Base-by-base conservation (phyloP, 2,113 vertebrate genomes). In the Oryzias woworae region DNA sequence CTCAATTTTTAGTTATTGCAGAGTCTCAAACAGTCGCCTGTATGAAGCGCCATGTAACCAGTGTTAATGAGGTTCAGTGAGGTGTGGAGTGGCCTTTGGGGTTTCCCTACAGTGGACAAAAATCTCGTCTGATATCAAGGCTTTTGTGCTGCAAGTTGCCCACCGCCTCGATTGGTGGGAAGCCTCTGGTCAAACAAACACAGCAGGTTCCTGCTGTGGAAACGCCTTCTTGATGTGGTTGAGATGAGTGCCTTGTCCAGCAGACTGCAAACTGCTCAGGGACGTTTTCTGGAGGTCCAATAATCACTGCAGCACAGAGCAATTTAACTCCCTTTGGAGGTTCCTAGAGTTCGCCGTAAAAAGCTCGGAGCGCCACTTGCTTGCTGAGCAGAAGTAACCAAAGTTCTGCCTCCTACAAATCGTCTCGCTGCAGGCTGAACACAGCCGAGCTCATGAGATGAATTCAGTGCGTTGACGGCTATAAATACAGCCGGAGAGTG, bases 311-410 rank as follows among this genome's bases (percentile, higher is more conserved):
- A 36, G 59, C 49, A 60, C 71, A 62, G 28, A 1, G 51, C 5
- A 47, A 69, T 48, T 71, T 65, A 78, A 41, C 42, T 53, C 61
- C 51, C 52, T 63, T 63, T 22, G 58, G 53, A 70, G 63, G 60
- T 54, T 63, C 68, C 69, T 62, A 60, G 48, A 69, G 63, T 63
- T 23, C 53, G 42, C 42, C 41, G 61, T 24, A 58, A 64, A 60
- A 73, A 54, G 44, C 43, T 65, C 0, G 42, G 41, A 58, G 48
- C 42, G 20, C 65, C 62, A 57, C 51, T 58, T 14, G 56, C 61
- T 51, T 53, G 24, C 70, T 26, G 63, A 71, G 45, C 74, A 60
- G 67, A 77, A 74, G 36, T 47, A 71, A 71, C 0, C 53, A 36
- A 53, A 54, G 20, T 71, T 71, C 51, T 53, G 58, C 70, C 48